Percentiles rank a stretch among this genome's conserved stretches.
These are phyloP conservation scores for Meandrusa payeni DNA, from an alignment of 2,888 invertebrate genomes.

Conservation along the genomic window DNA sequence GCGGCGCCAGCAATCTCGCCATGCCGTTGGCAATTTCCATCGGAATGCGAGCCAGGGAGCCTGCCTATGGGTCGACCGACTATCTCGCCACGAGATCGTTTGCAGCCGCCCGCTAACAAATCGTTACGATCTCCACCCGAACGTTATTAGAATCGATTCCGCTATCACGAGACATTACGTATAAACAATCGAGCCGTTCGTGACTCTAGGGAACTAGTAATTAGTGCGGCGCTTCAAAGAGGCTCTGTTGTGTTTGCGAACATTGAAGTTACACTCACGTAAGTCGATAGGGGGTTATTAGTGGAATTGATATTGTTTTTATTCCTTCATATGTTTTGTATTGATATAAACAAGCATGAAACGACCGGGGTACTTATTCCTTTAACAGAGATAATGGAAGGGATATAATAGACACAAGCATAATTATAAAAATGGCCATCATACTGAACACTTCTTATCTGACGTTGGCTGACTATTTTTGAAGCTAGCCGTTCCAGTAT, in stretches of 20 bases:
- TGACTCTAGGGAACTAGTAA: slow-evolving; percentile 18
- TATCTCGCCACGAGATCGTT: slow-evolving; percentile 42
- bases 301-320: not conserved
- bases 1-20: slow-evolving; percentile 65
- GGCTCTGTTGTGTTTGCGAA: slow-evolving; percentile 1
- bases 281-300: no score
- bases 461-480: no score
- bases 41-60: slow-evolving; percentile 52
- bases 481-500: no score
- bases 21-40: slow-evolving; percentile 60
- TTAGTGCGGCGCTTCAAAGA: slow-evolving; percentile 12
- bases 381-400: not conserved
- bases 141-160: slow-evolving; percentile 14
- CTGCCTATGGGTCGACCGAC: slow-evolving; percentile 31
- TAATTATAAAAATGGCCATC: no score
- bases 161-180: slow-evolving; percentile 15
- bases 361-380: no score
- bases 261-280: no score
- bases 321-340: no score
- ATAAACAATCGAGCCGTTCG: slow-evolving; percentile 16
- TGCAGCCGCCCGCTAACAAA: slow-evolving; percentile 45
- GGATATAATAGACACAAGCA: not conserved
- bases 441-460: no score
- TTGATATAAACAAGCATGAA: no score
- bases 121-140: slow-evolving; percentile 30